Base-by-base conservation (phyloP, 2,888 invertebrate genomes). In the Formica aserva region DNA sequence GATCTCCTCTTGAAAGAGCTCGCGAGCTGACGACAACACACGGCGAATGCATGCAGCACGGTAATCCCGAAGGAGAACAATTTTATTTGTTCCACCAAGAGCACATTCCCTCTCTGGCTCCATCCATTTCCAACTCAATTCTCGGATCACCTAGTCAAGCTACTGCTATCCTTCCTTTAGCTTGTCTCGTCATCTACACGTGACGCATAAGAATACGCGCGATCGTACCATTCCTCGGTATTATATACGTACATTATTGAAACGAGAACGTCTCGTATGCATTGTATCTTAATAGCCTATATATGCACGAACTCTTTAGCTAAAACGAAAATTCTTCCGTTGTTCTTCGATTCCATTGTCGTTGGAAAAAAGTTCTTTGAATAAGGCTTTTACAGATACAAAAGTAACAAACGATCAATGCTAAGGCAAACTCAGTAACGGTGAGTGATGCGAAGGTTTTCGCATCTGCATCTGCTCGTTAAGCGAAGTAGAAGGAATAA, bases 401-500 rank as follows among this genome's bases (percentile, higher is more conserved):
- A 32, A 71, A 78, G 45, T 48, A 57, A 57, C 29, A 60, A 80
- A 35, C 72, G 78, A 72, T 80, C 72, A 80, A 72, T 72, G 45
- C 72, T 13, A 62, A 72, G 41, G 48, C n/a, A n/a, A 9, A 41
- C 4, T 41, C 55, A 13, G 35, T 69, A 32, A 65, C 11, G 26
- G 81, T 35, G 81, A 76, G 63, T 57, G 82, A 80, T 83, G 85
- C 85, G 84, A 88, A 22, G 86, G 72, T 83, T 84, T 82, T 55
- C 85, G 66, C 81, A 63, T 85, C 88, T 83, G 76, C 72, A 85
- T 86, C 80, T 63, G 87, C 83, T 90, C 88, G 87, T 90, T 89
- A 89, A 86, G 85, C 90, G 86, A 69, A 76, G 84, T 29, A 57
- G 72, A 84, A 85, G 85, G 88, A 92, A 93, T 92, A 92, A 92